A percentile compares a stretch with the other conserved stretches of the same genome.
Evolutionary conservation across 2,113 vertebrate genomes (phyloP).

Genomic region (Pollachius pollachius): DNA sequence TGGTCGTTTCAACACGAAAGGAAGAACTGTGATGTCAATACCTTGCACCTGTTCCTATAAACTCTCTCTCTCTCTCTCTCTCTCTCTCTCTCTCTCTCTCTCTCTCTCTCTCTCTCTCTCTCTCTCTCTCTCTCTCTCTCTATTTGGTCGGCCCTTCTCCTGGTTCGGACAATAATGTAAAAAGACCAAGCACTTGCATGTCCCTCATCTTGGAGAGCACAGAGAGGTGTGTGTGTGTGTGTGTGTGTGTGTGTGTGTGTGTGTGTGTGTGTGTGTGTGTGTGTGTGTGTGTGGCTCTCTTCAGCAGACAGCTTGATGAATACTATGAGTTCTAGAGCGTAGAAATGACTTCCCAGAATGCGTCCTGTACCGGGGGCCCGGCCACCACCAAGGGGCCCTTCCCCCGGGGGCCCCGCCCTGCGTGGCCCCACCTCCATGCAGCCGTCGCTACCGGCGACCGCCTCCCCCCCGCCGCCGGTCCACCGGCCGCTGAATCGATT

Average conservation of each 20-base stretch:
- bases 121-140: too few species aligned
- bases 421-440: too few species aligned
- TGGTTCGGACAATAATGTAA: neutral
- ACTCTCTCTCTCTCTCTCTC: too few species aligned
- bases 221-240: constrained; percentile 6
- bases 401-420: too few species aligned
- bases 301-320: constrained; percentile 3
- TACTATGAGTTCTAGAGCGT: constrained; percentile 22
- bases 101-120: too few species aligned
- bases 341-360: constrained; percentile 30
- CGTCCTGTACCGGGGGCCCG: constrained; percentile 58
- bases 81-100: too few species aligned
- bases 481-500: constrained; percentile 41
- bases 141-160: too few species aligned
- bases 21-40: neutral
- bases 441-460: too few species aligned
- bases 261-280: too few species aligned
- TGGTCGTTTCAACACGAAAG: neutral
- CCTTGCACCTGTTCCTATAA: too few species aligned
- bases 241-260: constrained; percentile 12
- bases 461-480: constrained; percentile 32
- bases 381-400: constrained; percentile 61
- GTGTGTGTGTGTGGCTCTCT: neutral
- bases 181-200: neutral
- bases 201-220: neutral